These are phyloP conservation scores for Sitobion miscanthi DNA, from an alignment of 1,140 invertebrate genomes.

Conservation along the genomic window DNA sequence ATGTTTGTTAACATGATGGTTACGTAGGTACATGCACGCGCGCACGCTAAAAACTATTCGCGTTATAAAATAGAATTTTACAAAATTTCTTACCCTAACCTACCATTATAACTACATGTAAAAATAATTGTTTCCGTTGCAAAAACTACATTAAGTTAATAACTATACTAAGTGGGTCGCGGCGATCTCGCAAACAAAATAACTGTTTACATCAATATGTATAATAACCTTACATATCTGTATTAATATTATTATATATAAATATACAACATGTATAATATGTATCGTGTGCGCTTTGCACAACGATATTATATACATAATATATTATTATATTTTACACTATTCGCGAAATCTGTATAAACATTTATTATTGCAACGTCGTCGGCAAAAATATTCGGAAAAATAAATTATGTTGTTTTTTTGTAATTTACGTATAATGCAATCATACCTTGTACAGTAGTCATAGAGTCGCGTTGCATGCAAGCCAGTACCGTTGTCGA, in stretches of 20 bases:
- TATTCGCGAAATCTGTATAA: background rate
- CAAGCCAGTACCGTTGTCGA: conserved; percentile 3
- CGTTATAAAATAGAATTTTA: background rate
- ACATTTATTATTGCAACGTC: background rate
- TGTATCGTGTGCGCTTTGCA: background rate
- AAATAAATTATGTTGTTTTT: background rate
- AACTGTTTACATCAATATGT: background rate
- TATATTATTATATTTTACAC: background rate
- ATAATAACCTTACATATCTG: background rate
- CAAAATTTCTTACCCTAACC: background rate
- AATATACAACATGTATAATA: background rate
- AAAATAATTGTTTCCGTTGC: background rate
- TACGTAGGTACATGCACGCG: background rate
- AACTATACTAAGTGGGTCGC: background rate
- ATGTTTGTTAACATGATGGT: background rate
- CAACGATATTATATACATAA: background rate
- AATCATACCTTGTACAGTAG: conserved; percentile 49
- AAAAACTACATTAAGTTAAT: background rate
- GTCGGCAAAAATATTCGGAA: background rate
- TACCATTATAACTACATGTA: background rate
- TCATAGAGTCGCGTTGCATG: conserved; percentile 49
- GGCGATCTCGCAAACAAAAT: background rate
- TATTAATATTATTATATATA: background rate
- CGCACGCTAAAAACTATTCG: background rate
- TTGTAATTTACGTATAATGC: background rate